Base-by-base conservation (phyloP, 2,113 vertebrate genomes). In the crab-eating macaque (Macaca fascicularis) region DNA sequence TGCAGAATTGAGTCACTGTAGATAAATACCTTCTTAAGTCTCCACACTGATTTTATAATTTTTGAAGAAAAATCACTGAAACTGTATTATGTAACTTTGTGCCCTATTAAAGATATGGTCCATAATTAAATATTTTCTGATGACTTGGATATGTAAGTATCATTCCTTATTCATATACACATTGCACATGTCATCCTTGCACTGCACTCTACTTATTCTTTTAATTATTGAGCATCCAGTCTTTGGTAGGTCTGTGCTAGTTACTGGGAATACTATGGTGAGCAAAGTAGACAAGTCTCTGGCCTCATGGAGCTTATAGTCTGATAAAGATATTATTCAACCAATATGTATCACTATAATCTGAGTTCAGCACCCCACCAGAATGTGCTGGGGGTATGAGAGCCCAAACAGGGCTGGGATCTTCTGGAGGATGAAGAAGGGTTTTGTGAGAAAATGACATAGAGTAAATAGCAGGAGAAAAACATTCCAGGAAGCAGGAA, bases 401-500 rank as follows among this genome's bases (percentile, higher is more conserved):
- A 76, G 8, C 25, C 45, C 82, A 81, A 82, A 74, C 45, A 82
- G 25, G 40, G 25, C 32, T 74, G 23, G 4, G 17, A 30, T 30
- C 35, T 90, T 87, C 80, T 59, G 25, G 23, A 78, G 23, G 30
- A 43, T 38, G 11, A 89, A 40, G 19, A 94, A 64, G 55, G 19
- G 4, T 6, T 93, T 89, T 94, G 9, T 64, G 89, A 89, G 64
- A 14, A 87, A 93, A 12, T n/a, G 32, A 64, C 70, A 75, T 6
- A 45, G 30, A 92, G 16, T 85, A 52, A 32, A 30, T 72, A 32
- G 89, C 38, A 70, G 43, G 5, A 90, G 76, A 80, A 92, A 50
- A 90, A 76, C 57, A 88, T 80, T 90, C 40, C n/a, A 88, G 85
- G 14, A 96, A 84, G 43, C 23, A 64, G 43, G 48, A 90, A 81